Percentiles rank a stretch among this genome's conserved stretches.
Evolutionary conservation across 2,797 vertebrate genomes (phyloP).

Genomic region (Macropus fuliginosus): DNA sequence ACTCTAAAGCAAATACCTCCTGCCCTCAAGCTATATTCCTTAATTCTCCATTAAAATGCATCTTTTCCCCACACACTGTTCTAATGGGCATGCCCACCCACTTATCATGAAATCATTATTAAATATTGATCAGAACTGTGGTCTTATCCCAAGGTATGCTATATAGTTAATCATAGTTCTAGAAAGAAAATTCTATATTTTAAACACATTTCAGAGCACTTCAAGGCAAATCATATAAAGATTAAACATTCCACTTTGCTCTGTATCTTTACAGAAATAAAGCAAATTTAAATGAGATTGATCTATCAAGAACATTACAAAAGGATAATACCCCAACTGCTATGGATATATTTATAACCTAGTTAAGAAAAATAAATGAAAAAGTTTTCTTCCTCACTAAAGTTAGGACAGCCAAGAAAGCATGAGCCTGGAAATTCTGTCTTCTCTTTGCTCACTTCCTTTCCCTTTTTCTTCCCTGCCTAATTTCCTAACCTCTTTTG

Average conservation of each 20-base stretch:
- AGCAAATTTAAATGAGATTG: slow-evolving; percentile 42
- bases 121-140: slow-evolving; percentile 74
- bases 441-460: not conserved
- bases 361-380: slow-evolving; percentile 21
- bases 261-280: slow-evolving; percentile 46
- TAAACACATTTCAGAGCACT: slow-evolving; percentile 60
- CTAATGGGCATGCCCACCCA: slow-evolving; percentile 72
- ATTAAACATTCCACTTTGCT: slow-evolving; percentile 54
- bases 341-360: slow-evolving; percentile 6
- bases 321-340: slow-evolving; percentile 24
- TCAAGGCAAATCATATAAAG: slow-evolving; percentile 50
- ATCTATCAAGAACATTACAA: not conserved
- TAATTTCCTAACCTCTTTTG: not conserved
- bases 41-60: slow-evolving; percentile 82
- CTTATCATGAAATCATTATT: slow-evolving; percentile 78
- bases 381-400: slow-evolving; percentile 9
- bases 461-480: not conserved
- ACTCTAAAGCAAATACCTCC: slow-evolving; percentile 74
- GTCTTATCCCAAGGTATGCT: slow-evolving; percentile 64
- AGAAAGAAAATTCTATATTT: slow-evolving; percentile 66
- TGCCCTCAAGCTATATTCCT: slow-evolving; percentile 66
- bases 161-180: slow-evolving; percentile 74
- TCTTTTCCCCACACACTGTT: slow-evolving; percentile 66
- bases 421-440: slow-evolving; percentile 15
- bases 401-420: slow-evolving; percentile 16